Evolutionary conservation across 2,888 invertebrate genomes (phyloP).

Genomic region (Podabrus alpinus): DNA sequence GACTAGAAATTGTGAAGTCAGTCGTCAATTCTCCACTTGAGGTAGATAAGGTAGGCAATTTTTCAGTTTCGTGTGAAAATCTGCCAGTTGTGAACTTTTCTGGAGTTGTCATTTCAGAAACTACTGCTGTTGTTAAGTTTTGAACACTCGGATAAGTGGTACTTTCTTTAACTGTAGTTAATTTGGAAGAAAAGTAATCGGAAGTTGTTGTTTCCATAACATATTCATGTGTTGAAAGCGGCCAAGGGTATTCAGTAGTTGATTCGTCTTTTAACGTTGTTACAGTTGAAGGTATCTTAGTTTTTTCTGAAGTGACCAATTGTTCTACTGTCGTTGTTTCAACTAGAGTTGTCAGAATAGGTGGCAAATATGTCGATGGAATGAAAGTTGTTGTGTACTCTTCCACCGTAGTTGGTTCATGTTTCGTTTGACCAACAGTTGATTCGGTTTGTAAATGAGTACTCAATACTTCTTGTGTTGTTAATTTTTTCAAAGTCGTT

Average conservation of each 20-base stretch:
- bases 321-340: not conserved
- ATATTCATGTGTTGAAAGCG: too few relatives aligned
- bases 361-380: not conserved
- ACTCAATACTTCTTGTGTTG: not conserved
- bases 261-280: not conserved
- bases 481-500: not conserved
- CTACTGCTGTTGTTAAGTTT: not conserved
- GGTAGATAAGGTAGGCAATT: not conserved
- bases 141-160: not conserved
- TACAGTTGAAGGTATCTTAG: not conserved
- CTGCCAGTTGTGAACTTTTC: not conserved
- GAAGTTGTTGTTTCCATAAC: not conserved
- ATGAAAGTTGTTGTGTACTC: not conserved
- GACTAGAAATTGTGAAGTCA: not conserved
- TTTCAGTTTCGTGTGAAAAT: not conserved
- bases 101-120: not conserved
- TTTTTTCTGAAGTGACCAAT: not conserved
- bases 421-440: not conserved
- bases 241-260: too few relatives aligned
- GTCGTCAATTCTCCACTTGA: not conserved
- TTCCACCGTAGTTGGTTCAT: not conserved
- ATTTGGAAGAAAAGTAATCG: not conserved
- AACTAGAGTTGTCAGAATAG: not conserved
- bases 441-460: not conserved
- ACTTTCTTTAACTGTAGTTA: not conserved